Conservation (phyloP, 2,113 vertebrate species). For the Catagonus wagneri region DNA sequence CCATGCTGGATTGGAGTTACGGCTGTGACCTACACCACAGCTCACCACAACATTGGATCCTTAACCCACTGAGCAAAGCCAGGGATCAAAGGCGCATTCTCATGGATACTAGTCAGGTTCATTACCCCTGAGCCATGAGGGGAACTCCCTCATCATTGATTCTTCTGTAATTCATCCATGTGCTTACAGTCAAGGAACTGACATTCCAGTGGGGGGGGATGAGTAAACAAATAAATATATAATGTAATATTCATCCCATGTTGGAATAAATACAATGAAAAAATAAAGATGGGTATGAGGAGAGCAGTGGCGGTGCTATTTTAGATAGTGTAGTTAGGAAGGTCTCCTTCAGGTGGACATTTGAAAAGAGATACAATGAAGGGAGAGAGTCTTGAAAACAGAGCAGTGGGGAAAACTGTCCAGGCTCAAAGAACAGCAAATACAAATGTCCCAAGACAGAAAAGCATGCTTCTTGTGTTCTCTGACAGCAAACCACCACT, state of each 20-base stretch:
- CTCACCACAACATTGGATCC: too few species aligned
- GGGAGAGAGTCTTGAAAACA: neutral
- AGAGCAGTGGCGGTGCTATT: neutral
- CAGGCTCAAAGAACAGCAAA: neutral
- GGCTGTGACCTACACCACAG: too few species aligned
- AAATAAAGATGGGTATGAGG: neutral
- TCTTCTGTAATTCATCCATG: slow-evolving; percentile 12
- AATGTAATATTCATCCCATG: neutral
- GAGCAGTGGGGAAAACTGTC: neutral
- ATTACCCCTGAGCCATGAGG: too few species aligned
- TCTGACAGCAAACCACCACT: neutral
- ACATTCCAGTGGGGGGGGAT: neutral
- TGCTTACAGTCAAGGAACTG: neutral
- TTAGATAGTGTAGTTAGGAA: neutral
- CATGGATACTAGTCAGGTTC: too few species aligned
- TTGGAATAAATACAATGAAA: neutral
- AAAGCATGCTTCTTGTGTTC: neutral
- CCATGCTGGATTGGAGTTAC: too few species aligned
- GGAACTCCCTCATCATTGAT: neutral
- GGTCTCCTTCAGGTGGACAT: neutral
- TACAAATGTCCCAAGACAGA: neutral
- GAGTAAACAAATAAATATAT: slow-evolving; percentile 11
- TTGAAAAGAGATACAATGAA: slow-evolving; percentile 30
- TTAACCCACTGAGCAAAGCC: too few species aligned
- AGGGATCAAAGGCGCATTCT: too few species aligned